Percentiles rank a stretch among this genome's conserved stretches.
phyloP scores from a whole-genome alignment of 2,797 vertebrate species.

The Neostethus bicornis region DNA sequence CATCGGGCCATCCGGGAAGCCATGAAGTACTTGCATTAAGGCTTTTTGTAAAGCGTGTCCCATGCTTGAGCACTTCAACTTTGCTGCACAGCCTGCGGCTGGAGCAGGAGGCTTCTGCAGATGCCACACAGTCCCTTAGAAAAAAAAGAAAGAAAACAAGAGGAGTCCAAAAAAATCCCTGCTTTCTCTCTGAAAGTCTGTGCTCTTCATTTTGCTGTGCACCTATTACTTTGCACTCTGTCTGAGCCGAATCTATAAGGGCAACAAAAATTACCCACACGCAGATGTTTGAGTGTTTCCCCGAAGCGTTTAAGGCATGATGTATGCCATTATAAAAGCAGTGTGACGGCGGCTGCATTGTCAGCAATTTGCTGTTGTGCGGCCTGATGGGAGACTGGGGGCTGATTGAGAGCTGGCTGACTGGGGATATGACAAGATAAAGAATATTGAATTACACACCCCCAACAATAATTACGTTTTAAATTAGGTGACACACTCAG shows the following conservation, averaged over 20 bases:
- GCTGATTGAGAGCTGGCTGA: conserved; percentile 51
- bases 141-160: conserved; percentile 6
- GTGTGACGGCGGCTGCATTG: conserved; percentile 67
- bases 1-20: conserved; percentile 48
- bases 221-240: conserved; percentile 59
- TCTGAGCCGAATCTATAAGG: conserved; percentile 67
- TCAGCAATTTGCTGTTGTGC: conserved; percentile 68
- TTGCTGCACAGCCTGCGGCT: conserved; percentile 52
- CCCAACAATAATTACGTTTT: conserved; percentile 61
- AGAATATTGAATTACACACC: conserved; percentile 64
- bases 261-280: conserved; percentile 71
- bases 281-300: conserved; percentile 74
- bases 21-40: conserved; percentile 67
- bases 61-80: conserved; percentile 53
- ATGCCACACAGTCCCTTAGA: conserved; percentile 48
- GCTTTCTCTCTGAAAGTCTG: conserved; percentile 32
- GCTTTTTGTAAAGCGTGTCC: conserved; percentile 47
- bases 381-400: conserved; percentile 48
- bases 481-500: conserved; percentile 48
- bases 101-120: conserved; percentile 48
- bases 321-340: conserved; percentile 77
- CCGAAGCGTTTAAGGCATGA: conserved; percentile 74
- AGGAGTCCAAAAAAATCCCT: conserved; percentile 35
- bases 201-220: conserved; percentile 54
- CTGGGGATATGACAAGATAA: conserved; percentile 70